These are phyloP conservation scores for Phalloptychus januarius DNA, from an alignment of 2,797 vertebrate species.

Conservation along the genomic window DNA sequence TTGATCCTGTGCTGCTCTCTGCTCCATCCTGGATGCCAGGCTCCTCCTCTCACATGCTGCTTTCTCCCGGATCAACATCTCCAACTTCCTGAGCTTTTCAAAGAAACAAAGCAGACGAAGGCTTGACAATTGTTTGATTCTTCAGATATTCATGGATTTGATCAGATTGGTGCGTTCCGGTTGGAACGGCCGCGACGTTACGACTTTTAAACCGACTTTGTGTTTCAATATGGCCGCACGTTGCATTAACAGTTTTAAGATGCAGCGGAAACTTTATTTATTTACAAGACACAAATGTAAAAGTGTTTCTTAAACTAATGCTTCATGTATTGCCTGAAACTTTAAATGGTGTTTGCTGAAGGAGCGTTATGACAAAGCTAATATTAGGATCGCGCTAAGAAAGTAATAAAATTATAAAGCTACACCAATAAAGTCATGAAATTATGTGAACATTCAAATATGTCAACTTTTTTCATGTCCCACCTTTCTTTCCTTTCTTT, in stretches of 20 bases:
- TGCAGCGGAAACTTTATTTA: not conserved
- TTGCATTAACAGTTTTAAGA: not conserved
- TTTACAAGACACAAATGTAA: not conserved
- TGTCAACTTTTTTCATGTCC: no score
- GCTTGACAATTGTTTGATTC: not conserved
- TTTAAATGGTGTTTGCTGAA: no score
- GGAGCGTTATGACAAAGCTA: no score
- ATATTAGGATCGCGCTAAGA: no score
- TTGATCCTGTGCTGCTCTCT: slow-evolving; percentile 74
- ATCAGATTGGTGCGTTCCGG: no score
- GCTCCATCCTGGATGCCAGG: slow-evolving; percentile 83
- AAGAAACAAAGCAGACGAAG: not conserved
- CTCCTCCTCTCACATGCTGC: slow-evolving; percentile 83
- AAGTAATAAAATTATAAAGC: no score
- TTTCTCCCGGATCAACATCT: slow-evolving; percentile 85
- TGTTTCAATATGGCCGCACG: not conserved
- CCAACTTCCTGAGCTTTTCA: slow-evolving; percentile 86
- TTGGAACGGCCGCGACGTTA: not conserved
- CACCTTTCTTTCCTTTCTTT: no score
- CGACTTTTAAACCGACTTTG: not conserved
- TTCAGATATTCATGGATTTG: not conserved
- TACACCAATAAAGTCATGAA: no score
- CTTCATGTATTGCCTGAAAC: no score
- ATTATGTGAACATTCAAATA: no score
- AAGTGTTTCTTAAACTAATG: not conserved